A percentile compares a stretch with the other conserved stretches of the same genome.
phyloP scores from a whole-genome alignment of 2,888 invertebrate species.

The Aphodius sticticus region DNA sequence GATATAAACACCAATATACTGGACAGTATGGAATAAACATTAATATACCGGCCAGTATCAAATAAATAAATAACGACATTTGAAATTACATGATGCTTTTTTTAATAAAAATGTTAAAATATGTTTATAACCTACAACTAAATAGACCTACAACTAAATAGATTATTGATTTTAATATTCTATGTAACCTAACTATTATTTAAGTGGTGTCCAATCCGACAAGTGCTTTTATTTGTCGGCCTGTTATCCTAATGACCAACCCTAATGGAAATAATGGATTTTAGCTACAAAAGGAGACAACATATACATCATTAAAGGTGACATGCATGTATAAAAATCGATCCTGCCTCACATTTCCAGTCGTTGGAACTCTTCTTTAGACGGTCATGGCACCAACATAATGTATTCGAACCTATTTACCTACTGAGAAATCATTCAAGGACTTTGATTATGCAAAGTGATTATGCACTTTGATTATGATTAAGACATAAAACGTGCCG shows the following conservation, averaged over 20 bases:
- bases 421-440: background rate
- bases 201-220: background rate
- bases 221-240: background rate
- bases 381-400: background rate
- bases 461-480: no score
- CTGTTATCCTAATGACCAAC: background rate
- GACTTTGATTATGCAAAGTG: no score
- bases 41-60: no score
- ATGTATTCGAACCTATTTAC: background rate
- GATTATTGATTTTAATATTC: no score
- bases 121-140: no score
- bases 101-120: no score
- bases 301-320: background rate
- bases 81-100: no score
- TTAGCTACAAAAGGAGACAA: background rate
- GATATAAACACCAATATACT: no score
- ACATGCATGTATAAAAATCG: conserved; percentile 4
- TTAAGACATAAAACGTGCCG: no score
- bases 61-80: no score
- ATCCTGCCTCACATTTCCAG: background rate
- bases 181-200: background rate
- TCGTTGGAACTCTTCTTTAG: background rate
- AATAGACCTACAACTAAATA: no score
- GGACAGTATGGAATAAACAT: no score
- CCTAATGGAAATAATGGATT: background rate